phyloP scores from a whole-genome alignment of 2,797 vertebrate species.

The Acestrorhynchus altus region DNA sequence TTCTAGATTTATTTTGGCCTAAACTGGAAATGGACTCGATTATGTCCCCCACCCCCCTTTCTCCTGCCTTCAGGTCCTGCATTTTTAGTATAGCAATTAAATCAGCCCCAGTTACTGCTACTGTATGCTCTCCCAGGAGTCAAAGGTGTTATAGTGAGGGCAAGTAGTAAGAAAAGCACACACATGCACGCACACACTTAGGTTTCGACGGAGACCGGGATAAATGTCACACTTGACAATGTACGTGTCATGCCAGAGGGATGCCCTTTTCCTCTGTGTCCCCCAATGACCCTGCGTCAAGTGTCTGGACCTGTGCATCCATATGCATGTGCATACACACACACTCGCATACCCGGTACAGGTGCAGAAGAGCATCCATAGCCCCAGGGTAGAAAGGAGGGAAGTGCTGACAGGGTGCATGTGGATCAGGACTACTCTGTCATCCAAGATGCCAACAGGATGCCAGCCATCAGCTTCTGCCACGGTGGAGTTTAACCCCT shows the following conservation, averaged over 20 bases:
- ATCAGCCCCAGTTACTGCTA: constrained; percentile 21
- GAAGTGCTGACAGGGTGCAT: constrained; percentile 51
- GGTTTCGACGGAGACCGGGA: constrained; percentile 66
- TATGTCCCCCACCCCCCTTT: constrained; percentile 22
- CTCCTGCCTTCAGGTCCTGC: constrained; percentile 48
- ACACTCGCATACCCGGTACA: constrained; percentile 28
- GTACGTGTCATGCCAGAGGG: constrained; percentile 68
- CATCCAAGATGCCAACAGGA: constrained; percentile 32
- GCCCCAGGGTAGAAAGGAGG: constrained; percentile 27
- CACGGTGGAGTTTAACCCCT: constrained; percentile 11
- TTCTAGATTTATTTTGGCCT: constrained; percentile 70
- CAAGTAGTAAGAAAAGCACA: constrained; percentile 37
- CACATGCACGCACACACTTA: constrained; percentile 21
- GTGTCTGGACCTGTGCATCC: constrained; percentile 77
- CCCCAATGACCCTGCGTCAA: constrained; percentile 73
- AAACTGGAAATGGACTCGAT: constrained; percentile 63
- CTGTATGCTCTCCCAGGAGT: constrained; percentile 29
- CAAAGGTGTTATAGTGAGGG: constrained; percentile 43
- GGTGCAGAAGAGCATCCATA: constrained; percentile 49
- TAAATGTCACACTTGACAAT: constrained; percentile 81
- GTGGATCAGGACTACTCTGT: constrained; percentile 15
- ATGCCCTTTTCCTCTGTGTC: constrained; percentile 77
- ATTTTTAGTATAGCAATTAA: constrained; percentile 57
- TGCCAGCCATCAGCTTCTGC: constrained; percentile 13
- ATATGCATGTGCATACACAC: constrained; percentile 71